These are phyloP conservation scores for Indicator indicator DNA, from an alignment of 2,113 vertebrate species.

Conservation along the genomic window DNA sequence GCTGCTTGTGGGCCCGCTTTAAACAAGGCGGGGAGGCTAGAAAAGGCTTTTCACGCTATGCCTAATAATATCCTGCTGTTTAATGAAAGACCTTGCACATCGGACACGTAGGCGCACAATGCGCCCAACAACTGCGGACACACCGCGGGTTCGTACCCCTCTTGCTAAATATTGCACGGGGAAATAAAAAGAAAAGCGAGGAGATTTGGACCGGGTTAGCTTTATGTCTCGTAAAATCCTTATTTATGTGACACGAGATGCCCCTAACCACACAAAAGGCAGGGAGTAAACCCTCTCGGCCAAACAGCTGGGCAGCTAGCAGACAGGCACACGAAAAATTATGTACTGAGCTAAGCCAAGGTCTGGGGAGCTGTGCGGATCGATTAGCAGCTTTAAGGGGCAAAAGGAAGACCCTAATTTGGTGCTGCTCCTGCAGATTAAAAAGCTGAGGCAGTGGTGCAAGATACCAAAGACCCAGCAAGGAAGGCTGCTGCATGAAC, in stretches of 20 bases:
- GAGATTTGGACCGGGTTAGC: neutral
- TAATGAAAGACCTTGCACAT: slow-evolving; percentile 25
- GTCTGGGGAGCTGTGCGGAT: neutral
- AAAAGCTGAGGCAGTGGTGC: neutral
- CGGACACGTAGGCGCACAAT: slow-evolving; percentile 7
- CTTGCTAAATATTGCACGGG: neutral
- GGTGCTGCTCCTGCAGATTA: neutral
- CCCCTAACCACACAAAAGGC: neutral
- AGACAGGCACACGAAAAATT: neutral
- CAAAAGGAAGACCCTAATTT: rapidly evolving
- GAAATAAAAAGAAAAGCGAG: neutral
- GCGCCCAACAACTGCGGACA: neutral
- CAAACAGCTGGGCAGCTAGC: neutral
- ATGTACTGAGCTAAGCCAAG: neutral
- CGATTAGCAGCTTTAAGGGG: neutral
- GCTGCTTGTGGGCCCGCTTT: slow-evolving; percentile 55
- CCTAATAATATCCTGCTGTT: slow-evolving; percentile 62
- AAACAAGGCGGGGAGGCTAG: slow-evolving; percentile 43
- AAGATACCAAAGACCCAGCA: rapidly evolving
- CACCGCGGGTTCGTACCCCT: neutral
- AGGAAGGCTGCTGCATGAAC: neutral
- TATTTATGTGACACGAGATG: neutral
- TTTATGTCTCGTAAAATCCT: neutral
- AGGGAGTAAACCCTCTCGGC: neutral
- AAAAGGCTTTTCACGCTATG: slow-evolving; percentile 64